Evolutionary conservation across 2,113 vertebrate species (phyloP), one percentile per base, ranked within the genome.

Genomic region (Oncorhynchus keta): DNA sequence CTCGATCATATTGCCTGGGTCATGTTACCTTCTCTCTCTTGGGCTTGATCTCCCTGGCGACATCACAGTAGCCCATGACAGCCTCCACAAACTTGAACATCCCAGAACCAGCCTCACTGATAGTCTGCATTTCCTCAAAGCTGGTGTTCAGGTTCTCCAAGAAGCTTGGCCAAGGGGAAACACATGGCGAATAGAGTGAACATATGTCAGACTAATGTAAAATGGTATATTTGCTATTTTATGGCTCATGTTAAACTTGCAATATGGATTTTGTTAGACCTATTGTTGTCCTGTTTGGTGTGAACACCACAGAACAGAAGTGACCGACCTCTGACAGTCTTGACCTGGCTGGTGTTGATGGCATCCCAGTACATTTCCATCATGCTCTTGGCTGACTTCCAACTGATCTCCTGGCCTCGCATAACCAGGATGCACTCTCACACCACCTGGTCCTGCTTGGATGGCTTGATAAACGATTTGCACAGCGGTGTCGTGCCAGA

Each of bases 61-160:
- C 95, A 0, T 98, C 96, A 69, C 96, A 98, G 90, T 98, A 99
- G 78, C 95, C 94, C 91, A 99, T 95, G 26, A 97, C 94, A 2
- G 97, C 96, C 74, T 97, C 96, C 0, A 99, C 97, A 82, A 98
- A 99, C 82, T 97, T 98, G 16, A 99, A 82, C 97, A 99, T 97
- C 45, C 97, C 98, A 59, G 96, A 89, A 3, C 98, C 97, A 0
- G 98, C 98, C 83, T 93, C 97, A 90, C 97, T 99, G 78, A 99
- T 96, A 1, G 85, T 93, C 77, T 96, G 96, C 98, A 99, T 99
- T 72, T 99, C 97, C 73, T 86, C 94, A 1, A 93, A 87, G 2
- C 89, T 95, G 2, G 96, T 97, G 26, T 95, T 95, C 18, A 98
- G 95, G 68, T 79, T 95, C 90, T 91, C 98, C 72, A 99, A 76